Base-by-base conservation (phyloP, 2,888 invertebrate species). In the Gisinianus flammeolus region DNA sequence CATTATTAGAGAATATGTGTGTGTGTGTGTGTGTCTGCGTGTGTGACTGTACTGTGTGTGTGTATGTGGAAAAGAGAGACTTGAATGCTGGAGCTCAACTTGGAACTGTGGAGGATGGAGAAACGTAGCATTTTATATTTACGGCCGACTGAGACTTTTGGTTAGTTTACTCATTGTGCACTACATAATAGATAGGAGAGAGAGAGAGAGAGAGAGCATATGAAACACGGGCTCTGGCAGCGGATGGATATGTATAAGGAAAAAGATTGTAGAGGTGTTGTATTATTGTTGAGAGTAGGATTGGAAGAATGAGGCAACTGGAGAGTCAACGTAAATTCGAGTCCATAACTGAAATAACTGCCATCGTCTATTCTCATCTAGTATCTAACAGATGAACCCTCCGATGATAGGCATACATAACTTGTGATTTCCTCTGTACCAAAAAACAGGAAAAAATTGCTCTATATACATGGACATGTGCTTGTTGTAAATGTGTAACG, bases 311-410 rank as follows among this genome's bases (percentile, higher is more conserved):
- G 73, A 73, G 73, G 73, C 73, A 73, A 73, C 73, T 73, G 73
- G 73, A 73, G 72, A 72, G 73, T 73, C 35, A 64, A 35, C 64
- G 79, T 79, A 80, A 81, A 84, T 79, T 80, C 82, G 79, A 81
- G 80, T 79, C 81, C 83, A 83, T 84, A 84, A 83, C 80, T 82
- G 84, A 81, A 74, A 74, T 74, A 74, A 74, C 74, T 74, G 74
- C 74, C 84, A 83, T 83, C 84, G 82, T 84, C 82, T 79, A 81
- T 84, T 84, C 84, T 84, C 84, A 84, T 84, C 82, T 79, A 79
- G 69, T 64, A 67, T 74, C 66, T 74, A 74, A 52, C 78, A 79
- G 80, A 82, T 82, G 82, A 82, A 82, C 79, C 79, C 81, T 79
- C 74, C 79, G 81, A 83, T 83, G 83, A 84, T 83, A 81, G 82